phyloP scores from a whole-genome alignment of 2,113 vertebrate species.

The Polypterus senegalus region DNA sequence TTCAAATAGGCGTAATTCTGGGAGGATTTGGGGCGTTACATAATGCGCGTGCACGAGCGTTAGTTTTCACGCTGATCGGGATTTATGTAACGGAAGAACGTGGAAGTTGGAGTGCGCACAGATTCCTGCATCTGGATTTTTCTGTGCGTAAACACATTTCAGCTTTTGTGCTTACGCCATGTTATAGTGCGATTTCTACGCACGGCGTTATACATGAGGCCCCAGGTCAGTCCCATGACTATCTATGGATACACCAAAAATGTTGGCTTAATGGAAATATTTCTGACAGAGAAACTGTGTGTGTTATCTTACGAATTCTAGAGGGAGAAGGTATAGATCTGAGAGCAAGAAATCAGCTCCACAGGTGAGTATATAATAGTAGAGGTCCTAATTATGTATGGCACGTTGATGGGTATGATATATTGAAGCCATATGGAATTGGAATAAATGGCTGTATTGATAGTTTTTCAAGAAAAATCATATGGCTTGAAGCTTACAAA shows the following conservation, averaged over 20 bases:
- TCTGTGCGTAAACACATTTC: no score
- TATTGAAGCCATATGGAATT: constrained; percentile 17
- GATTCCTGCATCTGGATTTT: no score
- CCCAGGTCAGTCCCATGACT: neutral
- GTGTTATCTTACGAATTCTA: no score
- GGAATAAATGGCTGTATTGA: constrained; percentile 15
- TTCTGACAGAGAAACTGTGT: neutral
- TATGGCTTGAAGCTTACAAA: constrained; percentile 16
- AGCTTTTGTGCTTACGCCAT: neutral
- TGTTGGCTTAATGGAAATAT: neutral
- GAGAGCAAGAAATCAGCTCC: no score
- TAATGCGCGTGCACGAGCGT: no score
- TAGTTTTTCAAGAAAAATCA: constrained; percentile 10
- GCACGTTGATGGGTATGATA: constrained; percentile 19
- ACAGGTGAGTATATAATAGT: constrained; percentile 5
- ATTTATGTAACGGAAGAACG: no score
- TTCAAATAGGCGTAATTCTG: no score
- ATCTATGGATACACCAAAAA: neutral
- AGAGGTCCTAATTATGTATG: constrained; percentile 15
- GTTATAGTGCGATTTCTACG: neutral
- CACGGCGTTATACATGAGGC: neutral
- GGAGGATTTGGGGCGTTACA: no score
- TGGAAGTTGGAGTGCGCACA: no score
- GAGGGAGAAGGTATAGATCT: no score
- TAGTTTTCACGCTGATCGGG: no score